Evolutionary conservation across 2,888 invertebrate genomes (phyloP), one percentile per base, ranked within the genome.

Genomic region (Tenthredo notha): DNA sequence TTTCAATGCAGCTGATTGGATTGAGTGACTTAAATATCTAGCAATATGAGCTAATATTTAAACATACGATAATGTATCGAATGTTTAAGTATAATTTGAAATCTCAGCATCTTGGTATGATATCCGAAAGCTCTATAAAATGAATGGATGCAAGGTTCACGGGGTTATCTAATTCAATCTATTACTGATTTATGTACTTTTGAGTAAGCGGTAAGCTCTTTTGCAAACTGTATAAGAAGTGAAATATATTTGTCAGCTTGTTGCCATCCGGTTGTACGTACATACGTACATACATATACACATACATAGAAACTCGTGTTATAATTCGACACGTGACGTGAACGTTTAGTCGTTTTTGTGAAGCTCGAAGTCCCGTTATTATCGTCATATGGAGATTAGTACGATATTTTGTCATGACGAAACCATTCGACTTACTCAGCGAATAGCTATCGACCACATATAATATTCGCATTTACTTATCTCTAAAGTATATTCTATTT

Each of bases 371-470:
- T 80, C 61, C 58, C 61, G 61, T 58, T 61, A 80, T 80, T 61
- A 80, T 80, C 61, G n/a, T 61, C 33, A 43, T 43, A 74, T 43
- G 21, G 10, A 29, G 74, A 74, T 43, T 43, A 21, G 33, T 77
- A 21, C 21, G n/a, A 21, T 43, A 40, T 43, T 43, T 40, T 74
- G n/a, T n/a, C 43, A 25, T 21, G 43, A 21, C n/a, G 58, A 67
- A 78, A 80, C 80, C 50, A 43, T 84, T 74, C 21, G 47, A n/a
- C 61, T 25, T 25, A 65, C 43, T 75, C 58, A 75, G 70, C 65
- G 50, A 58, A 37, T 85, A 86, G 91, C 2, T 93, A 93, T 72
- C 91, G 88, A 10, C 92, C 86, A 82, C 91, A 87, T 37, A 37
- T 37, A 37, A 37, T 7, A 77, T 78, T 70, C 18, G 54, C 18